Conservation (phyloP, 2,113 vertebrate genomes). For the Gnathonemus longibarbis region DNA sequence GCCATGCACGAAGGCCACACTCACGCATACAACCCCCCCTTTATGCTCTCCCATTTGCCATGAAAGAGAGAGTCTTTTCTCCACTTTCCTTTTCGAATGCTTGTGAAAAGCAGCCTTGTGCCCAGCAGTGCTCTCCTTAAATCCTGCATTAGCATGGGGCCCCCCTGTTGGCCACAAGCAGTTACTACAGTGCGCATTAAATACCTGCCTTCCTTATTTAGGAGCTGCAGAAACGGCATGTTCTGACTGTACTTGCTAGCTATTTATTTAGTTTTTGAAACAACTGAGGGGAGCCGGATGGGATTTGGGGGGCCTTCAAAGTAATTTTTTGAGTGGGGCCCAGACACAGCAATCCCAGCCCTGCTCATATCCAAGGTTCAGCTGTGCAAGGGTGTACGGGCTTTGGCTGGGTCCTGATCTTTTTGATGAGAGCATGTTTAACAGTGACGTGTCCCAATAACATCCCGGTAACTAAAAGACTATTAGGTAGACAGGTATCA, state of each 20-base stretch:
- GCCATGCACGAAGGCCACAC: neutral
- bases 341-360: neutral
- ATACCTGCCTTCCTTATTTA: neutral
- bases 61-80: neutral
- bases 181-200: neutral
- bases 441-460: neutral
- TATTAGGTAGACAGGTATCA: neutral
- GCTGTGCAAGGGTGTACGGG: neutral
- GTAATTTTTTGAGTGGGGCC: too few species aligned
- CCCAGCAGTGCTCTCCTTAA: neutral
- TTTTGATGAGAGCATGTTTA: neutral
- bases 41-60: neutral
- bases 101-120: neutral
- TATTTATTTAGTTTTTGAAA: neutral
- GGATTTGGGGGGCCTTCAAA: too few species aligned
- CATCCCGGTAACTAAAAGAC: neutral
- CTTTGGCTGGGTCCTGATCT: neutral
- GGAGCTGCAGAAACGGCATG: neutral
- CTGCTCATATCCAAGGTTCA: neutral
- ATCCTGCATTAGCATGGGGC: neutral
- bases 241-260: neutral
- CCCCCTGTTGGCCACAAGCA: neutral
- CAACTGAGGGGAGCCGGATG: neutral
- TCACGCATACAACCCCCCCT: neutral
- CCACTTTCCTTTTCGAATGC: neutral